A percentile compares a stretch with the other conserved stretches of the same genome.
These are phyloP conservation scores for Meloidogyne exigua DNA, from an alignment of 1,140 invertebrate genomes.

Conservation along the genomic window DNA sequence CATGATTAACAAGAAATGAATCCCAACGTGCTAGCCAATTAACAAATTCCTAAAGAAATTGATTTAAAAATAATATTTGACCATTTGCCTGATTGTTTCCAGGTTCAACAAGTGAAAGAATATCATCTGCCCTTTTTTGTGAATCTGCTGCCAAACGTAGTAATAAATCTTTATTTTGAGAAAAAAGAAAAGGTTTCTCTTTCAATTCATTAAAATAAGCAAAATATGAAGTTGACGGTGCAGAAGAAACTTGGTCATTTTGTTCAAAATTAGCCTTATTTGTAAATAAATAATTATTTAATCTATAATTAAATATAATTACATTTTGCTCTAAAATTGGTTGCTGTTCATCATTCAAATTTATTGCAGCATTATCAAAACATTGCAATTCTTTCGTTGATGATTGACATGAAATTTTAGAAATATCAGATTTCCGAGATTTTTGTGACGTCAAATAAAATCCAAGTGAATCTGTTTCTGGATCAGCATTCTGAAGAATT, in stretches of 20 bases:
- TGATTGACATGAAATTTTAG: slow-evolving; percentile 2
- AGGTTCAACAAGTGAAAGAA: slow-evolving; percentile 29
- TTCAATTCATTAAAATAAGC: background rate
- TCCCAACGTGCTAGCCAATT: slow-evolving; percentile 48
- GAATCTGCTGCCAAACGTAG: slow-evolving; percentile 37
- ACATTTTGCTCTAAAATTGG: background rate
- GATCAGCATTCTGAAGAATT: slow-evolving; percentile 25
- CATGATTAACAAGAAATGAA: slow-evolving; percentile 46
- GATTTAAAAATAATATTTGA: background rate
- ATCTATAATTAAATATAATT: background rate
- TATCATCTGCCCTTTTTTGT: slow-evolving; percentile 44
- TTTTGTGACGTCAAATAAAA: slow-evolving; percentile 37
- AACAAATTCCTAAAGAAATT: slow-evolving; percentile 34
- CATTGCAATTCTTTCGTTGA: background rate
- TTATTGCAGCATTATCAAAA: background rate
- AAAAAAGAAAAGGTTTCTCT: background rate
- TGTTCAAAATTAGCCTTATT: background rate
- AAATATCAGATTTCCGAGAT: slow-evolving; percentile 18
- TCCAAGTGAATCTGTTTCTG: slow-evolving; percentile 39
- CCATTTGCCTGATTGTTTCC: slow-evolving; percentile 15
- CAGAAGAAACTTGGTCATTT: background rate
- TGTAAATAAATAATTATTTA: background rate
- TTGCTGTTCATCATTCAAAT: background rate
- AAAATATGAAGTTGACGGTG: slow-evolving; percentile 4
- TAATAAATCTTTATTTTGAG: slow-evolving; percentile 28